Evolutionary conservation across 2,888 invertebrate genomes (phyloP).

Genomic region (Epistrophe grossulariae): DNA sequence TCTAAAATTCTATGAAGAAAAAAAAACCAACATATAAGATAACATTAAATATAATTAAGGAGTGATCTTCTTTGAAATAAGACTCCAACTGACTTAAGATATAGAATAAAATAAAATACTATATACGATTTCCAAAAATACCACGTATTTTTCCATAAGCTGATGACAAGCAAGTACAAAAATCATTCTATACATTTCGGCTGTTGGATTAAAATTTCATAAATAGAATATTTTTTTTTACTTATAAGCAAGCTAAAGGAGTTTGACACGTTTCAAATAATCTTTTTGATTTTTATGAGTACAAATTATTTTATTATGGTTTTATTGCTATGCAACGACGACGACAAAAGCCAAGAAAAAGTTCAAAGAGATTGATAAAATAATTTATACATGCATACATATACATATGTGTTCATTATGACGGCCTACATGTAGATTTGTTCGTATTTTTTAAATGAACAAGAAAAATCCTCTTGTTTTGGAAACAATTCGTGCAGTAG

Average conservation of each 20-base stretch:
- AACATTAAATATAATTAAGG: neutral
- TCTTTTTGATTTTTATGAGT: neutral
- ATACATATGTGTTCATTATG: neutral
- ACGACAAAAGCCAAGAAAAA: neutral
- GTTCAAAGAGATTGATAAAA: neutral
- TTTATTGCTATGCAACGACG: neutral
- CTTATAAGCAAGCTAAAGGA: neutral
- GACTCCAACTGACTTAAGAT: neutral
- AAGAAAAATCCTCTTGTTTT: neutral
- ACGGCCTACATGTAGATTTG: neutral
- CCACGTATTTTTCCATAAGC: neutral
- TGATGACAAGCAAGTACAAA: neutral
- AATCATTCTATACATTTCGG: neutral
- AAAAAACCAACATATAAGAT: neutral
- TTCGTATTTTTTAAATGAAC: neutral
- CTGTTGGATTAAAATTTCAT: neutral
- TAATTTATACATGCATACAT: neutral
- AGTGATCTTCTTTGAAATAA: neutral
- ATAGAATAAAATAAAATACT: neutral
- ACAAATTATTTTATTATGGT: neutral
- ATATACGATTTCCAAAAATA: neutral
- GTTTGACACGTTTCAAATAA: neutral
- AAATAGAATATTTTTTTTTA: neutral
- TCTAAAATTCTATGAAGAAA: neutral
- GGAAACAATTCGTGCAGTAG: neutral